Conservation (phyloP, 2,113 vertebrate genomes). For the Seriola rivoliana region DNA sequence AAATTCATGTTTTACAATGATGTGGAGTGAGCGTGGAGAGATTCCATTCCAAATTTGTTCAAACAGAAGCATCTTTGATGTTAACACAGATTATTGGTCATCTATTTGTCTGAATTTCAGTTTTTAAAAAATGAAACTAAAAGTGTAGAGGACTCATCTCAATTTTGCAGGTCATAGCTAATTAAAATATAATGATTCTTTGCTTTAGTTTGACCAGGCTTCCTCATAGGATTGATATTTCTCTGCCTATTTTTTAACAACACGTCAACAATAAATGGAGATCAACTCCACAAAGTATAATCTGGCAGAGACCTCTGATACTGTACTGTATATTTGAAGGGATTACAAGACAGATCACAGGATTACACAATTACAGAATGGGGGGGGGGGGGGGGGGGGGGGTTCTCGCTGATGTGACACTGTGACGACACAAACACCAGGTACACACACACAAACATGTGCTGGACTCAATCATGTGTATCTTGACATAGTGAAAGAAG, state of each 20-base stretch:
- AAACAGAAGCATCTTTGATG: neutral
- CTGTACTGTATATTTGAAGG: slow-evolving; percentile 54
- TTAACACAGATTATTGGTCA: neutral
- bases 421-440: slow-evolving; percentile 15
- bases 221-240: neutral
- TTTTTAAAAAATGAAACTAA: neutral
- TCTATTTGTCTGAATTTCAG: neutral
- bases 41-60: neutral
- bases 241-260: neutral
- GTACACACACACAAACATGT: slow-evolving; percentile 22
- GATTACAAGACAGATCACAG: slow-evolving; percentile 73
- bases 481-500: neutral
- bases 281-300: slow-evolving; percentile 27
- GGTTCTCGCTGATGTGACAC: slow-evolving; percentile 9
- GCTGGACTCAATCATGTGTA: neutral
- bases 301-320: slow-evolving; percentile 38
- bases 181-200: neutral
- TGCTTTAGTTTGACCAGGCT: neutral
- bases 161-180: neutral
- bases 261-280: slow-evolving; percentile 47
- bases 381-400: slow-evolving; percentile 16
- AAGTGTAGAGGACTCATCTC: neutral
- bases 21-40: neutral
- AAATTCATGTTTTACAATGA: neutral
- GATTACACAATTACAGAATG: slow-evolving; percentile 76